Evolutionary conservation across 2,113 vertebrate species (phyloP).

Genomic region (Pygoscelis antarcticus): DNA sequence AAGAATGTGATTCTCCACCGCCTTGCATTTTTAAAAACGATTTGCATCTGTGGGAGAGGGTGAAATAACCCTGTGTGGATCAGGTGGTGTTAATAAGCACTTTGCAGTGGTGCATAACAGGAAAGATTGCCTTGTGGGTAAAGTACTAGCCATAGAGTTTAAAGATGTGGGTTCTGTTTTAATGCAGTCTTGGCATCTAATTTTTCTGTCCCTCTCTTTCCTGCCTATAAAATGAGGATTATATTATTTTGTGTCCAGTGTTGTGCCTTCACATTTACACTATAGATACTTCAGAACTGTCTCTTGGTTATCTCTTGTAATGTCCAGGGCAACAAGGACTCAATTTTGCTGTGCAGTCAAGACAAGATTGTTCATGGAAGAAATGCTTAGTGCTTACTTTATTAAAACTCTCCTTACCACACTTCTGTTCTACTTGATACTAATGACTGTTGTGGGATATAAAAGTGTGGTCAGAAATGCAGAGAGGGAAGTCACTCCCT

Average conservation of each 20-base stretch:
- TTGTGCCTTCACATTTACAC: not conserved
- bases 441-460: not conserved
- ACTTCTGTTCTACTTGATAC: not conserved
- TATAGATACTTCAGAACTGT: not conserved
- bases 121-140: not conserved
- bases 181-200: not conserved
- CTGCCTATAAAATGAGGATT: not conserved
- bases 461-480: not conserved
- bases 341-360: not conserved
- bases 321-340: not conserved
- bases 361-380: not conserved
- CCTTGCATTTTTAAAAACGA: not conserved
- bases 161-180: not conserved
- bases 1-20: not conserved
- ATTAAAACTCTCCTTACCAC: not conserved
- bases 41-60: not conserved
- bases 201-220: not conserved
- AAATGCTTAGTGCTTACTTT: not conserved
- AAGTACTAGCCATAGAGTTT: not conserved
- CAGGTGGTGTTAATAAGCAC: not conserved
- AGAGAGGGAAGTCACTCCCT: not conserved
- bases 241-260: not conserved
- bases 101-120: not conserved
- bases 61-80: not conserved
- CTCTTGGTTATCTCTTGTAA: not conserved